Evolutionary conservation across 1,140 invertebrate species (phyloP), one percentile per base, ranked within the genome.

Genomic region (Mya arenaria): DNA sequence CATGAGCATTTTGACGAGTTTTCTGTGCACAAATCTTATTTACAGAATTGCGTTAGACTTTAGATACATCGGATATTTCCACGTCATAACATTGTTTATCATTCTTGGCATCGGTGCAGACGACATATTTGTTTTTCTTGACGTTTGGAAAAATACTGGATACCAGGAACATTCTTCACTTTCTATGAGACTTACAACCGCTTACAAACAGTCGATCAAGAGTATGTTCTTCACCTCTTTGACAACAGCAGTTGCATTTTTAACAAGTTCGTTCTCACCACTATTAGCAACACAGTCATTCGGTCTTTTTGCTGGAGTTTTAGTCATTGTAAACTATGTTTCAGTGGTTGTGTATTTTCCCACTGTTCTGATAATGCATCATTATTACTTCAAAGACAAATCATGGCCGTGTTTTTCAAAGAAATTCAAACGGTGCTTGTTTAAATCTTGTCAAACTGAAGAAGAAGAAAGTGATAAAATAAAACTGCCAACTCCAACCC

Each of bases 281-380:
- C 62, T 91, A 32, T 55, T 91, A 13, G 84, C 84, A 0, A 83
- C 87, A 15, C 41, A 65, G 13, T 85, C 90, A 1, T 91, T 91
- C 63, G 90, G 90, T 3, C 13, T 89, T 1, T 91, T 91, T 66
- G 74, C 89, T 15, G 88, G 84, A 23, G 65, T 88, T 3, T 82
- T 90, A 15, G 86, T 91, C n/a, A 32, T 88, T 1, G 80, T 89
- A 32, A 90, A 91, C 79, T 91, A 89, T 62, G 23, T 91, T 2
- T 89, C 89, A 15, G 86, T 89, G 34, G 80, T 91, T 32, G 36
- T 84, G 15, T 91, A 86, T 73, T 89, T 90, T 68, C 90, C 90
- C 23, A 83, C 85, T 19, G 85, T 88, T 55, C 79, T 91, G 4
- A 73, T 90, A 32, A 55, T 88, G 17, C 78, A 90, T 37, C 88